phyloP scores from a whole-genome alignment of 2,888 invertebrate genomes.

The Hoplodrina blanda region DNA sequence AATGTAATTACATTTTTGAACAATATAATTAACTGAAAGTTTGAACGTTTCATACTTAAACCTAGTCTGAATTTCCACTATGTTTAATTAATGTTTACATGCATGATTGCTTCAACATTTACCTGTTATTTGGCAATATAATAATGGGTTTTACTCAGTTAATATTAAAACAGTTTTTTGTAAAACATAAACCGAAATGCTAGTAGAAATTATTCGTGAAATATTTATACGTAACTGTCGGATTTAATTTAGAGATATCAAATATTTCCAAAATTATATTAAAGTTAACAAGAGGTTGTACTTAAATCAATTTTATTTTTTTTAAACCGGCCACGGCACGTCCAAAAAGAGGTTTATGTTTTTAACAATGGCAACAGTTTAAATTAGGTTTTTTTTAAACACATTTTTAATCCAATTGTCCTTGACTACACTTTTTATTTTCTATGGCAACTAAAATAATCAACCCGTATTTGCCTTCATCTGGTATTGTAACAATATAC shows the following conservation, averaged over 20 bases:
- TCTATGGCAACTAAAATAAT: neutral
- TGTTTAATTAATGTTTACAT: conserved; percentile 27
- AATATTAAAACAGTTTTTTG: neutral
- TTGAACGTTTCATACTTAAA: conserved; percentile 15
- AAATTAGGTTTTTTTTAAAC: too few relatives aligned
- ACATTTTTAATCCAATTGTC: neutral
- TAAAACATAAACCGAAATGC: neutral
- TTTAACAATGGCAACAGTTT: too few relatives aligned
- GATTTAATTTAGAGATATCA: too few relatives aligned
- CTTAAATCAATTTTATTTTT: neutral
- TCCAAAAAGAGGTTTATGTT: neutral
- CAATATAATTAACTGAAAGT: conserved; percentile 44
- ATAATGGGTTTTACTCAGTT: neutral
- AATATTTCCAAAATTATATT: too few relatives aligned
- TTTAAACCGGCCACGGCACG: neutral
- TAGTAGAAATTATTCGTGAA: neutral
- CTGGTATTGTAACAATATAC: neutral
- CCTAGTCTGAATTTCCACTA: conserved; percentile 21
- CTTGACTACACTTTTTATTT: too few relatives aligned
- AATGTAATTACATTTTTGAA: conserved; percentile 34
- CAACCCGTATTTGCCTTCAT: neutral
- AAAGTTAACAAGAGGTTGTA: too few relatives aligned
- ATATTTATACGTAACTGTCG: too few relatives aligned
- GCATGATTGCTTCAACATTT: conserved; percentile 18
- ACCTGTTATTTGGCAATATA: conserved; percentile 7